phyloP scores from a whole-genome alignment of 2,797 vertebrate genomes.

The Acanthis flammea region DNA sequence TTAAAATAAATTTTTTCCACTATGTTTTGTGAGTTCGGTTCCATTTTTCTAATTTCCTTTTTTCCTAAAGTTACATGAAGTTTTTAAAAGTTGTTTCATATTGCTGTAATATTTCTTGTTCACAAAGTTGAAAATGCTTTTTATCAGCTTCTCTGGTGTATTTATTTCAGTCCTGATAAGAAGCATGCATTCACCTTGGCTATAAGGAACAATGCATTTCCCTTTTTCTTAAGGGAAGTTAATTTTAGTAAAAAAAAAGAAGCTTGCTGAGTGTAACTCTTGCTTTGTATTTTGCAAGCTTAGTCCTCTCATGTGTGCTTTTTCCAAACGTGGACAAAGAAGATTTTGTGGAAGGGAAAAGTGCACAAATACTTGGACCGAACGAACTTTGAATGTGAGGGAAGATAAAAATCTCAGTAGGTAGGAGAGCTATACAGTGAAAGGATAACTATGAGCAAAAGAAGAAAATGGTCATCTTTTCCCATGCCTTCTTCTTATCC shows the following conservation, averaged over 20 bases:
- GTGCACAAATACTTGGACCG: neutral
- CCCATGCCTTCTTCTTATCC: neutral
- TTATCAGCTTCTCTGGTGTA: neutral
- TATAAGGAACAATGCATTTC: neutral
- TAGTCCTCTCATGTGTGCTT: neutral
- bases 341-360: neutral
- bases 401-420: slow-evolving; percentile 38
- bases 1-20: neutral
- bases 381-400: slow-evolving; percentile 6
- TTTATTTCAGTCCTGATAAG: neutral
- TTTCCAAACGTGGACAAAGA: neutral
- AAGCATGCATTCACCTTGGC: neutral
- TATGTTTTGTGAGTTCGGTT: neutral
- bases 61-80: neutral
- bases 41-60: neutral
- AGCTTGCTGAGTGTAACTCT: neutral
- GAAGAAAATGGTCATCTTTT: slow-evolving; percentile 20
- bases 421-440: neutral
- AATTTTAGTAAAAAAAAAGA: neutral
- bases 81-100: neutral
- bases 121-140: neutral
- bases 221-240: neutral
- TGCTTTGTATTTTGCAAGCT: neutral
- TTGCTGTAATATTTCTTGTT: neutral
- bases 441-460: slow-evolving; percentile 7